phyloP scores from a whole-genome alignment of 2,888 invertebrate species.

The Dastarcus helophoroides region DNA sequence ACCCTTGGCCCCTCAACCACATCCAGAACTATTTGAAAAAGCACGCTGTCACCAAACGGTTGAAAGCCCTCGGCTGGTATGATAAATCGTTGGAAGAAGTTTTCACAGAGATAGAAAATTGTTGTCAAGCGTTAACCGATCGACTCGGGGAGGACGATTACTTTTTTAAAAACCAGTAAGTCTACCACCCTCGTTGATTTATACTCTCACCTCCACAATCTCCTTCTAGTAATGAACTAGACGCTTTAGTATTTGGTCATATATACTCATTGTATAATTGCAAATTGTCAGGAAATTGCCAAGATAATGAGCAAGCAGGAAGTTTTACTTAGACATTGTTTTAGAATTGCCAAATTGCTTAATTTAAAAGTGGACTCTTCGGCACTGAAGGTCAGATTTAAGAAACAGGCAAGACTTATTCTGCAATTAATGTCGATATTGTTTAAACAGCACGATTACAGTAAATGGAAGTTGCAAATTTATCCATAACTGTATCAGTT shows the following conservation, averaged over 20 bases:
- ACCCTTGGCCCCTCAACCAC: conserved; percentile 85
- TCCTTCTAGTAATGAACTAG: conserved; percentile 52
- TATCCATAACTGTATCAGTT: too few species aligned
- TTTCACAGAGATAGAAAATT: conserved; percentile 64
- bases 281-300: conserved; percentile 3
- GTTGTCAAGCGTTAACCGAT: conserved; percentile 78
- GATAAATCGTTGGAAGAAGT: conserved; percentile 70
- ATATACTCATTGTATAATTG: conserved; percentile 17
- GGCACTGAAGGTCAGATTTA: too few species aligned
- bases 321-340: conserved; percentile 17
- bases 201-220: too few species aligned
- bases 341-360: conserved; percentile 16
- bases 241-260: conserved; percentile 67
- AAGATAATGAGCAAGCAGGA: conserved; percentile 14
- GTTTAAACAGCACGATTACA: too few species aligned
- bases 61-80: conserved; percentile 74
- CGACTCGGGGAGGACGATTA: conserved; percentile 68
- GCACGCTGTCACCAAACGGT: conserved; percentile 52
- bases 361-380: conserved; percentile 11
- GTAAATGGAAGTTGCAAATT: too few species aligned
- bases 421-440: too few species aligned
- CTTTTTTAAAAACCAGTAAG: conserved; percentile 71
- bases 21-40: conserved; percentile 71
- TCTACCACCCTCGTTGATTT: conserved; percentile 18
- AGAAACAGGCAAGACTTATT: too few species aligned